Conservation (phyloP, 2,797 vertebrate species). For the Ptychobarbus kaznakovi region DNA sequence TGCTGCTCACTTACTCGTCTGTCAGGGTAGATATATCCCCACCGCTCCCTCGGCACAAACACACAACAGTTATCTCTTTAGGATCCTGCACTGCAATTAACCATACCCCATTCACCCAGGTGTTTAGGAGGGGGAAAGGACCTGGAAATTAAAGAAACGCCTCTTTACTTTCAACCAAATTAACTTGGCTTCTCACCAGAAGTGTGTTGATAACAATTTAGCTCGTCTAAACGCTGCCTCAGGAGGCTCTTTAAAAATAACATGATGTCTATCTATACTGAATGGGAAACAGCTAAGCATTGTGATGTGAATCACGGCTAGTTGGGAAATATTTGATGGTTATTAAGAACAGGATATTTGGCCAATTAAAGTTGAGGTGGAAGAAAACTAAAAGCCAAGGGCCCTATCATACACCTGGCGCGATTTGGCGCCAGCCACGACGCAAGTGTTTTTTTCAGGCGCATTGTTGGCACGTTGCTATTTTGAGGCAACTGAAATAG, state of each 20-base stretch:
- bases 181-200: conserved; percentile 25
- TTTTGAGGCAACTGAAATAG: too few relatives aligned
- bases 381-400: neutral
- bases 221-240: neutral
- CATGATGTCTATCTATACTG: neutral
- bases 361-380: neutral
- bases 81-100: conserved; percentile 43
- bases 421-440: too few relatives aligned
- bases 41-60: conserved; percentile 41
- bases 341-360: neutral
- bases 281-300: neutral
- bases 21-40: conserved; percentile 52
- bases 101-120: neutral
- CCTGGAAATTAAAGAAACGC: conserved; percentile 38
- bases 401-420: too few relatives aligned
- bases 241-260: neutral
- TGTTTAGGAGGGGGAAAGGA: conserved; percentile 28
- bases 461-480: too few relatives aligned
- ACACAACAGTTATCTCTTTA: conserved; percentile 38
- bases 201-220: conserved; percentile 27
- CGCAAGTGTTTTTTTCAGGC: too few relatives aligned
- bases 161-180: conserved; percentile 46
- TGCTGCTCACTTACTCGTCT: conserved; percentile 53
- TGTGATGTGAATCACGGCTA: neutral
- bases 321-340: neutral